These are phyloP conservation scores for Pycnonotus jocosus DNA, from an alignment of 2,113 vertebrate genomes.

Conservation along the genomic window DNA sequence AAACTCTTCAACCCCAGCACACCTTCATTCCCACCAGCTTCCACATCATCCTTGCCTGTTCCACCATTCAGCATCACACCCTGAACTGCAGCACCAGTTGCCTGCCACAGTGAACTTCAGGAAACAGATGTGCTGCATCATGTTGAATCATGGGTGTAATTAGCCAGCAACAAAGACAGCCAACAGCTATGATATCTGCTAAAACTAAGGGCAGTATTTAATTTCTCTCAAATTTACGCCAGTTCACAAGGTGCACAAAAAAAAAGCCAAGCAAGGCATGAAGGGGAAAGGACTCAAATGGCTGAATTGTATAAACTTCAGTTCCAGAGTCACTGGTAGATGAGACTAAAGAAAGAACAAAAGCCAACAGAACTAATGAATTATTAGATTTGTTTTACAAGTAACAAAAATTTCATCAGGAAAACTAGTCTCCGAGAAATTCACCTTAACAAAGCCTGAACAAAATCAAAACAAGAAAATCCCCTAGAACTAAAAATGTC, in stretches of 20 bases:
- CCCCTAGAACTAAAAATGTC: accelerated
- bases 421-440: background rate
- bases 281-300: background rate
- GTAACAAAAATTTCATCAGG: background rate
- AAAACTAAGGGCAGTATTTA: background rate
- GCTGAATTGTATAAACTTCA: background rate
- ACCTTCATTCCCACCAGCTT: background rate
- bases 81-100: background rate
- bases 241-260: background rate
- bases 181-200: background rate
- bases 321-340: background rate
- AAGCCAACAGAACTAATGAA: accelerated
- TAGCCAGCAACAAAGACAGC: background rate
- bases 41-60: accelerated
- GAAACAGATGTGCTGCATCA: background rate
- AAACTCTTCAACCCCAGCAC: background rate
- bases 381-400: background rate
- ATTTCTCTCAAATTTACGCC: background rate
- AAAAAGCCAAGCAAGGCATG: background rate
- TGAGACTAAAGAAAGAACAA: background rate
- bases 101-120: background rate
- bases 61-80: accelerated
- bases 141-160: accelerated
- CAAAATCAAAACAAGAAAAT: background rate
- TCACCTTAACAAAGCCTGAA: background rate